Evolutionary conservation across 1,140 invertebrate species (phyloP), one percentile per base, ranked within the genome.

Genomic region (Artemia franciscana): DNA sequence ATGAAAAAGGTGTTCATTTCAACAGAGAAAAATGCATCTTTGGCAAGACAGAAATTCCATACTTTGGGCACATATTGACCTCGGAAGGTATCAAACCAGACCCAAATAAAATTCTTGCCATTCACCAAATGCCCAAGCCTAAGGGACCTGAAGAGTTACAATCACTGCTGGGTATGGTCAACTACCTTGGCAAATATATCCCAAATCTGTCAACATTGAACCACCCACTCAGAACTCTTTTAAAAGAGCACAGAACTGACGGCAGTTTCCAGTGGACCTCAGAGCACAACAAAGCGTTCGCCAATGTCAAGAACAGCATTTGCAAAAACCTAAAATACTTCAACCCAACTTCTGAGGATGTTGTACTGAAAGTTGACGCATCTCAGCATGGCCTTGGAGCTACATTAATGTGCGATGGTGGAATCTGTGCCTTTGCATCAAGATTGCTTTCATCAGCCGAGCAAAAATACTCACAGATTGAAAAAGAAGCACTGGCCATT

Each of bases 401-500:
- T 24, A 69, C 76, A 3, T 62, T 77, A n/a, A 57, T 61, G 70
- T 63, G 68, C 65, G 21, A 60, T 59, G 3, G 71, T 74, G 64
- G 58, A 62, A 63, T 71, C 73, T 23, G 72, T 79, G 69, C 70
- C 5, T 76, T 68, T 69, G 72, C 70, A 12, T 78, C 76, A 12
- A 66, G 72, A 59, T 69, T 70, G 0, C 66, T 79, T 26, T 68
- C 67, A 15, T 57, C 67, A 28, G 66, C 73, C 4, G 73, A 79
- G 65, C 65, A 69, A 66, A 77, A 73, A 60, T 77, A 79, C 60
- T 63, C 71, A 7, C 73, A 75, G 62, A 73, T 78, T 26, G 75
- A 82, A 26, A 77, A 73, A 66, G 77, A 82, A 70, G 74, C 73
- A 7, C 65, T 77, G n/a, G 72, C 73, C 1, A 73, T 80, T 9